These are phyloP conservation scores for Barbus barbus DNA, from an alignment of 2,113 vertebrate species.

Conservation along the genomic window DNA sequence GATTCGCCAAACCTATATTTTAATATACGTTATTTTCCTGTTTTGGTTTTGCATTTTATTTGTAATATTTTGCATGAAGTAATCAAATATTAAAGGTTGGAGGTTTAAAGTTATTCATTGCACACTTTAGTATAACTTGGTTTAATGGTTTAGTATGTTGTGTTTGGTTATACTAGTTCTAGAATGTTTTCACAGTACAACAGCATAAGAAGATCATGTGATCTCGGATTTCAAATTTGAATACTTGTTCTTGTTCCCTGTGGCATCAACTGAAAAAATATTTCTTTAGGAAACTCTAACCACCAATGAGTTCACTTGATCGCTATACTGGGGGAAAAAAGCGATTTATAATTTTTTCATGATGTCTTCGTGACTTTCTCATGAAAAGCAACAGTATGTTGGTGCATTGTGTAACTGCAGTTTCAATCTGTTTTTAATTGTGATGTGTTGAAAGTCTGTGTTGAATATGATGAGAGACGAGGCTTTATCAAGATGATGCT, in stretches of 20 bases:
- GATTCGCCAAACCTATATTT: neutral
- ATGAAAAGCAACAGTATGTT: neutral
- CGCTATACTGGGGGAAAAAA: neutral
- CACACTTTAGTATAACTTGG: neutral
- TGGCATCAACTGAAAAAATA: neutral
- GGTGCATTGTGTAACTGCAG: neutral
- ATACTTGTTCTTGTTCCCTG: neutral
- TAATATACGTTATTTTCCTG: neutral
- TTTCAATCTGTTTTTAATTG: constrained; percentile 30
- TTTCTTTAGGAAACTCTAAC: neutral
- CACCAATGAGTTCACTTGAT: neutral
- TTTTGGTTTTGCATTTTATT: neutral
- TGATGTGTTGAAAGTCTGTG: constrained; percentile 24
- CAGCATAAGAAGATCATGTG: neutral
- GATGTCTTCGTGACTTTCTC: neutral
- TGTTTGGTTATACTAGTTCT: neutral
- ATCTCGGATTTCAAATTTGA: neutral
- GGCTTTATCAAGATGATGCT: neutral
- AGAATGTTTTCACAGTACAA: neutral
- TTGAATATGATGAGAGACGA: neutral
- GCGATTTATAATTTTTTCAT: neutral
- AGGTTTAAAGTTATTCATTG: neutral
- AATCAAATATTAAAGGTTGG: neutral
- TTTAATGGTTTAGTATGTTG: neutral
- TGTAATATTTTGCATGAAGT: neutral